These are phyloP conservation scores for Pelecanus crispus DNA, from an alignment of 2,113 vertebrate genomes.

Conservation along the genomic window DNA sequence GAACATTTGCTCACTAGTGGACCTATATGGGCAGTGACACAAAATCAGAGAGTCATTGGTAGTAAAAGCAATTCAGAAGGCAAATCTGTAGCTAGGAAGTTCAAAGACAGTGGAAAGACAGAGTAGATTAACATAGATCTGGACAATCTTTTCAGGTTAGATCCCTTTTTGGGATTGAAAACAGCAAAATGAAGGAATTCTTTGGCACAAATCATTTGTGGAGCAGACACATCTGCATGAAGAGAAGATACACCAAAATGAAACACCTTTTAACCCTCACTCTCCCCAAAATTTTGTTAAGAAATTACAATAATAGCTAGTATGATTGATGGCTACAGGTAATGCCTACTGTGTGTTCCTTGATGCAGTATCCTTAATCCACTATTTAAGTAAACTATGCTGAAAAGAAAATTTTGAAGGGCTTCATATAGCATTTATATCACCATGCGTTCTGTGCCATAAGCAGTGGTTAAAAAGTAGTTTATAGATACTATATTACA, in stretches of 20 bases:
- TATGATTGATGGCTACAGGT: not conserved
- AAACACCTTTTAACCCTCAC: not conserved
- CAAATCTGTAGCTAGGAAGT: not conserved
- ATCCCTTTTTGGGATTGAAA: not conserved
- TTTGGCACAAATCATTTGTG: not conserved
- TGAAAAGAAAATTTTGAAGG: not conserved
- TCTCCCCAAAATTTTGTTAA: not conserved
- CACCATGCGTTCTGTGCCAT: not conserved
- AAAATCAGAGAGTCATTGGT: not conserved
- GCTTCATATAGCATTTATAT: not conserved
- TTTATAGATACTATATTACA: slow-evolving; percentile 20
- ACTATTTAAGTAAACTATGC: not conserved
- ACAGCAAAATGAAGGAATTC: not conserved
- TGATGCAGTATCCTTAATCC: not conserved
- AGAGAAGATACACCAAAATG: not conserved
- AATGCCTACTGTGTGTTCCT: not conserved
- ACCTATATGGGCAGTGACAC: not conserved
- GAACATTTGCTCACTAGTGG: not conserved
- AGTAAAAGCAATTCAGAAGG: not conserved
- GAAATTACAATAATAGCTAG: not conserved
- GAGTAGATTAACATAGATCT: not conserved
- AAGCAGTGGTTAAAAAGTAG: slow-evolving; percentile 12
- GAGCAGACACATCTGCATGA: not conserved
- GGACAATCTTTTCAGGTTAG: not conserved
- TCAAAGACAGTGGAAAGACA: not conserved